Evolutionary conservation across 2,113 vertebrate species (phyloP), one percentile per base, ranked within the genome.

Genomic region (Leptobrachium leishanense): DNA sequence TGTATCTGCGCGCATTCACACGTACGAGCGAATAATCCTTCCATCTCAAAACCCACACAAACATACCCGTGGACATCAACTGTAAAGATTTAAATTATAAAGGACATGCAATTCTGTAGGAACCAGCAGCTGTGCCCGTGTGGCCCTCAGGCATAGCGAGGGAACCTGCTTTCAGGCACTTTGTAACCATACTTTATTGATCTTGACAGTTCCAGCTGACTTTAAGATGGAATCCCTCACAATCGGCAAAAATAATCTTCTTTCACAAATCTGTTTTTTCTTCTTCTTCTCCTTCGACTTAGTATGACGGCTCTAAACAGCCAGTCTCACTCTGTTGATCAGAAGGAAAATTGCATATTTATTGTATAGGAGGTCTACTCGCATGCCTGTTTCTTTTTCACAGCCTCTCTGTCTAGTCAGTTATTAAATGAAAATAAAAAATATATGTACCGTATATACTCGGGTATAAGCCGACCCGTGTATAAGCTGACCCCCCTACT

Each of bases 71-170:
- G 70, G 77, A 42, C 70, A 79, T 79, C 77, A 79, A 62, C 40
- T 79, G 50, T 0, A 73, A 75, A 15, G 81, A 0, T 0, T 76
- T 87, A 87, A 85, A 86, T 86, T 83, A 80, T 4, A 89, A 82
- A 85, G 70, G 85, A 87, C 85, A 53, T 77, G 82, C 84, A 86
- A 85, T 87, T 85, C 3, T 6, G 85, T 62, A 79, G 82, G 11
- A 77, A 70, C 42, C 12, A 0, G 59, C 68, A 74, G 43, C 84
- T 82, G 71, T 0, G 11, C 39, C 62, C 42, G 46, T 50, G 40
- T 46, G 42, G 69, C 71, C 70, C 77, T 43, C 70, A 53, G 40
- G 70, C 77, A 43, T 13, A 66, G 62, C 69, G 39, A 42, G 46
- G 69, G 77, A 20, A 79, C 69, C 62, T 10, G 57, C 3, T 5